These are phyloP conservation scores for Busseola fusca DNA, from an alignment of 2,888 invertebrate genomes.

Conservation along the genomic window DNA sequence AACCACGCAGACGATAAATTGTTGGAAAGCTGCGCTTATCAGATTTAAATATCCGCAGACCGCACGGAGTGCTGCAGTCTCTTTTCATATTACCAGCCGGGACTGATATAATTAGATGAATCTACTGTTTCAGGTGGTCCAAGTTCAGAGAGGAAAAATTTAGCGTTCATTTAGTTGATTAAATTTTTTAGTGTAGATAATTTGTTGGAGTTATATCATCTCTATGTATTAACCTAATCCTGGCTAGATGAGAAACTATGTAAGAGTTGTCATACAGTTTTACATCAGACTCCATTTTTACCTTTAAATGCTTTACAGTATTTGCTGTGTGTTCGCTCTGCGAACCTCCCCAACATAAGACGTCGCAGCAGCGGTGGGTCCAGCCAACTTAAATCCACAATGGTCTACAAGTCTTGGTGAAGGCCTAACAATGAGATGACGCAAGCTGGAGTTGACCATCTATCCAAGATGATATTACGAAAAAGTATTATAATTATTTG, in stretches of 20 bases:
- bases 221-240: too few species aligned
- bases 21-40: slow-evolving; percentile 58
- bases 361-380: too few species aligned
- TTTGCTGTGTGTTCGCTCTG: too few species aligned
- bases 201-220: background rate
- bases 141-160: slow-evolving; percentile 12
- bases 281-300: too few species aligned
- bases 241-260: too few species aligned
- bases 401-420: too few species aligned
- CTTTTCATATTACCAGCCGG: slow-evolving; percentile 69
- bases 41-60: slow-evolving; percentile 62
- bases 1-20: slow-evolving; percentile 57
- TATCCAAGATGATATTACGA: background rate
- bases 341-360: too few species aligned
- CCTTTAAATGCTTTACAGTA: too few species aligned
- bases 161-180: background rate
- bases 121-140: slow-evolving; percentile 46
- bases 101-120: slow-evolving; percentile 71
- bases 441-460: background rate
- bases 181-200: background rate
- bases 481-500: background rate
- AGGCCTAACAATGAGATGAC: background rate
- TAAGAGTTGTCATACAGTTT: too few species aligned
- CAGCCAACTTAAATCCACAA: too few species aligned
- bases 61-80: slow-evolving; percentile 62